Evolutionary conservation across 2,797 vertebrate genomes (phyloP).

Genomic region (Karalla daura): DNA sequence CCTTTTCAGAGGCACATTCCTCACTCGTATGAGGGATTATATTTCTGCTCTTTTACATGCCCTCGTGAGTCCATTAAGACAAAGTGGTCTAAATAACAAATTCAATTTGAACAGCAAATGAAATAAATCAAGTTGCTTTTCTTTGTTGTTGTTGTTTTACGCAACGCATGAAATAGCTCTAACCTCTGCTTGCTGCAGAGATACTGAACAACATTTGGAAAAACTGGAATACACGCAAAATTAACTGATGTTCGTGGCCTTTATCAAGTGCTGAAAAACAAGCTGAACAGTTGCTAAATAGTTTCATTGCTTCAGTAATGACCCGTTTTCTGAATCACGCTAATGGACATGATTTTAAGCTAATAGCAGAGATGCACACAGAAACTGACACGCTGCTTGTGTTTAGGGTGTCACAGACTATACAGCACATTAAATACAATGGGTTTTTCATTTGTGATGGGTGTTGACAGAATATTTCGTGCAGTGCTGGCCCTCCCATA

Average conservation of each 20-base stretch:
- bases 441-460: neutral
- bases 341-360: neutral
- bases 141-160: neutral
- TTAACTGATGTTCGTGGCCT: neutral
- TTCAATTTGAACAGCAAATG: conserved; percentile 20
- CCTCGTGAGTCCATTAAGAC: conserved; percentile 13
- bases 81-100: conserved; percentile 16
- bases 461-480: neutral
- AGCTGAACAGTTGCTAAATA: neutral
- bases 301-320: neutral
- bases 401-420: neutral
- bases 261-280: neutral
- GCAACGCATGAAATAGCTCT: neutral
- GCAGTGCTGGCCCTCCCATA: too few relatives aligned
- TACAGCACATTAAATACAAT: neutral
- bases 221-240: neutral
- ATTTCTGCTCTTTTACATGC: conserved; percentile 29
- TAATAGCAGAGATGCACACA: neutral
- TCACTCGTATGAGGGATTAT: conserved; percentile 31
- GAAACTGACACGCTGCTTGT: neutral
- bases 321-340: neutral
- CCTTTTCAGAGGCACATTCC: conserved; percentile 41
- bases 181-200: neutral
- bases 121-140: conserved; percentile 6
- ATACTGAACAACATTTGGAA: neutral